phyloP scores from a whole-genome alignment of 2,797 vertebrate genomes.

The Poeciliopsis presidionis region DNA sequence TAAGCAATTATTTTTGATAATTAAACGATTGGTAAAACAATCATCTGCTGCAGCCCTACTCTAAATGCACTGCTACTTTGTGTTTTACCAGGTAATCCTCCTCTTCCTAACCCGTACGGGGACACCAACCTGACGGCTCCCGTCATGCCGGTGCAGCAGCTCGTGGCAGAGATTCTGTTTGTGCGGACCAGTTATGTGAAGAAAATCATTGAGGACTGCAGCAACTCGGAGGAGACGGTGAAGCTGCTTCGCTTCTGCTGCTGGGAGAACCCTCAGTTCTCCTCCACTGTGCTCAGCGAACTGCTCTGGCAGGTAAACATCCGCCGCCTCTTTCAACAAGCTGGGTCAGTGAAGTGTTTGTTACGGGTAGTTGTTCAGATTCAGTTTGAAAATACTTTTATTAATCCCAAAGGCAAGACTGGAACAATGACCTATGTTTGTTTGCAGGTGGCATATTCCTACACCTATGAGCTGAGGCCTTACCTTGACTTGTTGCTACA shows the following conservation, averaged over 20 bases:
- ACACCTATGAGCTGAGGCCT: conserved; percentile 97
- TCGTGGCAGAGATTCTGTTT: conserved; percentile 97
- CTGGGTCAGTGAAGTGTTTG: not conserved
- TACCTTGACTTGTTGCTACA: conserved; percentile 98
- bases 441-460: conserved; percentile 95
- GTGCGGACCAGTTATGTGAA: conserved; percentile 99
- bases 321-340: not conserved
- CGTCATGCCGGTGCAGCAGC: conserved; percentile 97
- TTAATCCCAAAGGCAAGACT: not conserved
- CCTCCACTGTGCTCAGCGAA: conserved; percentile 98
- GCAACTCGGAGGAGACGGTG: conserved; percentile 98
- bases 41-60: not conserved
- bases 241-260: conserved; percentile 99
- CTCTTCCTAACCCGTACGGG: conserved; percentile 95
- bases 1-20: too few species aligned
- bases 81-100: conserved; percentile 89
- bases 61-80: not conserved
- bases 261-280: conserved; percentile 99
- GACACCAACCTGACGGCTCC: conserved; percentile 95
- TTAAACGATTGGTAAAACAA: too few species aligned
- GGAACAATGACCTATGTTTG: conserved; percentile 1
- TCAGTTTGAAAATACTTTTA: not conserved
- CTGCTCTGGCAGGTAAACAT: conserved; percentile 96
- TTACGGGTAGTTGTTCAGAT: not conserved
- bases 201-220: conserved; percentile 99